Evolutionary conservation across 92 coral and sea anemone species (phyloP).

Genomic region (Scolanthus callimorphus): DNA sequence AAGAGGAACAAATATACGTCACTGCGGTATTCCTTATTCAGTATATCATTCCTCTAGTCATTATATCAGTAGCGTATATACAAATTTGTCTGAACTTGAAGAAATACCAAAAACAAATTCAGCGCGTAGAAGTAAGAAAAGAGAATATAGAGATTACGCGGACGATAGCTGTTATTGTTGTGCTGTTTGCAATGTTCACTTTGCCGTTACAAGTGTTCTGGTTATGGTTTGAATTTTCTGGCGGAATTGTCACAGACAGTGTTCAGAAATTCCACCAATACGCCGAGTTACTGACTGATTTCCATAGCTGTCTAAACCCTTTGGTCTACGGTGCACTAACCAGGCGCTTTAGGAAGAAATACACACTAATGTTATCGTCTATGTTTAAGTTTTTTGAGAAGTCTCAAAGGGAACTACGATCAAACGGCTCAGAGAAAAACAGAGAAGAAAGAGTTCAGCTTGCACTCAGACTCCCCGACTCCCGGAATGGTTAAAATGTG

Average conservation of each 20-base stretch:
- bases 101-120: constrained; percentile 26
- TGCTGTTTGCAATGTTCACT: constrained; percentile 21
- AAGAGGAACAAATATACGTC: constrained; percentile 15
- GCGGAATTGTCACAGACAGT: background rate
- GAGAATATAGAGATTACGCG: constrained; percentile 39
- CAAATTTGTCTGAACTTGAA: constrained; percentile 29
- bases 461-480: background rate
- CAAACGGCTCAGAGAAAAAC: constrained; percentile 4
- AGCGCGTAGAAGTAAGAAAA: constrained; percentile 14
- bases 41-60: constrained; percentile 11
- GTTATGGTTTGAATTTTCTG: constrained; percentile 12
- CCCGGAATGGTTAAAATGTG: no score
- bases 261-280: constrained; percentile 12
- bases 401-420: constrained; percentile 6
- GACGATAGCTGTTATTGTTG: constrained; percentile 33
- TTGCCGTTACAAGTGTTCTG: constrained; percentile 33
- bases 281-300: constrained; percentile 31
- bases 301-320: constrained; percentile 40
- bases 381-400: constrained; percentile 25
- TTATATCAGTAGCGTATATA: constrained; percentile 19
- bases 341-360: constrained; percentile 25
- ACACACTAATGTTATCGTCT: constrained; percentile 21
- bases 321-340: constrained; percentile 28
- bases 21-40: constrained; percentile 21
- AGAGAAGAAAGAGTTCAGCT: background rate